Evolutionary conservation across 2,113 vertebrate species (phyloP), one percentile per base, ranked within the genome.

Genomic region (Centropristis striata): DNA sequence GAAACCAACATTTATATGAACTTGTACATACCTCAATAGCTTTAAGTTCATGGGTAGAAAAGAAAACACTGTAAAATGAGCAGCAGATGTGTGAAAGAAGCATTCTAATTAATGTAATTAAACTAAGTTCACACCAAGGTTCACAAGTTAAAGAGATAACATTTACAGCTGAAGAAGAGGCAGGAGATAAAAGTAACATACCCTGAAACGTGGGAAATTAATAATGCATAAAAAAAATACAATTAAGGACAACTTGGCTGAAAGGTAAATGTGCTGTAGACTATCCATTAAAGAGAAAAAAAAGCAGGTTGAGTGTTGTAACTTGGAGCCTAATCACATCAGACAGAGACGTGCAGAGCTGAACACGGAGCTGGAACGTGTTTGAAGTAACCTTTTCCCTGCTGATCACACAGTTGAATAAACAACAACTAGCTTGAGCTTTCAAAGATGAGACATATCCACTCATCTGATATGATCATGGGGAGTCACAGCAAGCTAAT

Each of bases 321-420:
- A 78, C 47, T 37, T 69, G 4, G 53, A 15, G 51, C 47, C 36
- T 82, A 63, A 89, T 86, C 66, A 68, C 53, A 58, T 80, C 58
- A 64, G 58, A 67, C 64, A 53, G 25, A 46, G 55, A 69, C 21
- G 20, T 41, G 64, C n/a, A 67, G 74, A 44, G 23, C 60, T 49
- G 39, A 69, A 64, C 47, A 32, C 59, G 72, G 57, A 78, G 41
- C 36, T 13, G 36, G 41, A 69, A 36, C 44, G 11, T 78, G 57
- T 85, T 64, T 50, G 65, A 80, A 73, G 42, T 66, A 66, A 83
- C 81, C 78, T 84, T 87, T 92, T 83, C 75, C 61, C 58, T 49
- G 51, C 46, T 50, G 60, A 88, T 86, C 50, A 75, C 74, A 80
- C 83, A 84, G 80, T 36, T 78, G 65, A 82, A 73, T 75, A 86